Evolutionary conservation across 35 echinoderm and acorn worm genomes (phyloP).

Genomic region (Patiria miniata): DNA sequence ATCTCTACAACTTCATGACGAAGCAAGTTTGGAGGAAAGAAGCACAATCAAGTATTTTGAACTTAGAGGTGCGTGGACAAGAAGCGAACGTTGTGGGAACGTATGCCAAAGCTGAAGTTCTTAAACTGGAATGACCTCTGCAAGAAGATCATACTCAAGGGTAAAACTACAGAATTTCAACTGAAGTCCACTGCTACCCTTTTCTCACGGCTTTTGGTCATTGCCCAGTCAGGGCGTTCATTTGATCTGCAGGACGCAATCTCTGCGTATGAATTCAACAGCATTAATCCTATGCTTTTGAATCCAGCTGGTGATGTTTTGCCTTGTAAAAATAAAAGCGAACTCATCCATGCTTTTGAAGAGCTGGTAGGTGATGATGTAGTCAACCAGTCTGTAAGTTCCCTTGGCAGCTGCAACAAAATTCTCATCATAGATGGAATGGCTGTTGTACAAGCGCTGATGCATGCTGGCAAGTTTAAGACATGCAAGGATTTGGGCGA

Average conservation of each 20-base stretch:
- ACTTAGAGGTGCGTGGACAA: background rate
- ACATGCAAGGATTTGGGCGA: constrained; percentile 40
- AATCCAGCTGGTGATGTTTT: too few species aligned
- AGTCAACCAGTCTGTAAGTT: background rate
- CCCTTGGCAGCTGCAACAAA: background rate
- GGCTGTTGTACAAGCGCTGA: too few species aligned
- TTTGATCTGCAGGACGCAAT: constrained; percentile 22
- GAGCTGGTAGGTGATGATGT: constrained; percentile 11
- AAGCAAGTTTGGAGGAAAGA: constrained; percentile 23
- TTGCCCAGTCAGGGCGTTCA: constrained; percentile 14
- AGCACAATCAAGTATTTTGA: constrained; percentile 37
- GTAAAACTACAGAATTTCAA: constrained; percentile 48
- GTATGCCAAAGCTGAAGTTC: constrained; percentile 39
- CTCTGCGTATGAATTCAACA: constrained; percentile 25
- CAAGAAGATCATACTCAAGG: too few species aligned
- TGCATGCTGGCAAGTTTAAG: constrained; percentile 13
- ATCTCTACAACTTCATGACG: constrained; percentile 14
- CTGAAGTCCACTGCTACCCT: constrained; percentile 25
- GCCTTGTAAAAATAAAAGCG: constrained; percentile 25
- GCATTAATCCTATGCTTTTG: constrained; percentile 7
- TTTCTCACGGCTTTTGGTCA: constrained; percentile 40
- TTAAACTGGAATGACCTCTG: constrained; percentile 40
- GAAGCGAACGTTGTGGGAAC: constrained; percentile 43
- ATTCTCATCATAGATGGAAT: too few species aligned
- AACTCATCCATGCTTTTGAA: constrained; percentile 31